Evolutionary conservation across 2,797 vertebrate genomes (phyloP).

Genomic region (Chlorospingus flavigularis): DNA sequence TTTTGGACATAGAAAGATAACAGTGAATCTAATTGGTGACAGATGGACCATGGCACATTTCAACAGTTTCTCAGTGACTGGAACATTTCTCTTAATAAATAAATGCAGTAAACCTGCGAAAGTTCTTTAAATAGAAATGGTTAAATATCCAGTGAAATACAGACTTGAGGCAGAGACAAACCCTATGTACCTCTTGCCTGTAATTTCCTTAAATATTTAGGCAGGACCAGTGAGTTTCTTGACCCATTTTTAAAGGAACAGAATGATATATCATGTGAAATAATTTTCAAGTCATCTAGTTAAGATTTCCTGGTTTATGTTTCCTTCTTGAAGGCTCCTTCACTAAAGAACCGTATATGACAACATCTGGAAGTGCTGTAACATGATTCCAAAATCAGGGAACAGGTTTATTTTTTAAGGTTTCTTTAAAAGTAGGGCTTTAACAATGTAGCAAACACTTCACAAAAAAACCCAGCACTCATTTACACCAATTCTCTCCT

Average conservation of each 20-base stretch:
- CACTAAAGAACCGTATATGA: neutral
- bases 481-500: neutral
- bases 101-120: neutral
- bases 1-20: neutral
- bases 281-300: neutral
- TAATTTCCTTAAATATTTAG: neutral
- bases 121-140: neutral
- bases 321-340: neutral
- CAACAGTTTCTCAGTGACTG: neutral
- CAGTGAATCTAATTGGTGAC: neutral
- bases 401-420: neutral
- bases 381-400: neutral
- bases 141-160: neutral
- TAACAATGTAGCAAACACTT: neutral
- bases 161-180: neutral
- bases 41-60: neutral
- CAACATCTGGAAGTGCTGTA: neutral
- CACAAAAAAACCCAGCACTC: neutral
- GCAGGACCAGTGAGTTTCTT: neutral
- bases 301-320: neutral
- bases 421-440: neutral
- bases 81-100: conserved; percentile 7
- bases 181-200: neutral
- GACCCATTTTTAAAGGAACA: neutral
- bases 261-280: neutral